phyloP scores from a whole-genome alignment of 37 sponge, comb jelly and placozoan genomes.

The Oopsacas minuta region DNA sequence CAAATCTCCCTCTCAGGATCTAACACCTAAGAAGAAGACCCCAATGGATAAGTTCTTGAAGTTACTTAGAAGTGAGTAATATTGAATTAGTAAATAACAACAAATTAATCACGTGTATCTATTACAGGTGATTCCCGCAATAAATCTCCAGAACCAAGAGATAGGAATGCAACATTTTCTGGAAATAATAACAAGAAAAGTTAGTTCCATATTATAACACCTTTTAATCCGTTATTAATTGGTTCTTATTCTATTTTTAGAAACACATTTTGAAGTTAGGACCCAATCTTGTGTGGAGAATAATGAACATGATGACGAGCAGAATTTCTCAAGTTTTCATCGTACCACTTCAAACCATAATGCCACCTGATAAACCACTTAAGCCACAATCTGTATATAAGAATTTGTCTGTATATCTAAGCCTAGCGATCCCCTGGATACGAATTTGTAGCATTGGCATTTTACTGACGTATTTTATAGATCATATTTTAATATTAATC shows the following conservation, averaged over 20 bases:
- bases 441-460: slow-evolving; percentile 2
- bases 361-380: background rate
- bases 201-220: too few relatives aligned
- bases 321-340: too few relatives aligned
- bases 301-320: too few relatives aligned
- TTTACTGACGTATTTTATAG: background rate
- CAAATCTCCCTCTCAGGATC: background rate
- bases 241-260: background rate
- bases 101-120: too few relatives aligned
- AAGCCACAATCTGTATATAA: background rate
- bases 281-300: too few relatives aligned
- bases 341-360: background rate
- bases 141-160: background rate
- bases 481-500: background rate
- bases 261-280: background rate
- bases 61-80: too few relatives aligned
- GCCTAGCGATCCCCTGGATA: background rate
- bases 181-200: too few relatives aligned
- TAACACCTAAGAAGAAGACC: background rate
- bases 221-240: too few relatives aligned
- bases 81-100: too few relatives aligned
- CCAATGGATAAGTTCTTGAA: too few relatives aligned
- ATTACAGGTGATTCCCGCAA: too few relatives aligned
- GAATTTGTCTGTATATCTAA: background rate
- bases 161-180: too few relatives aligned